Conservation (phyloP, 2,888 invertebrate species). For the Drosophila leonis region DNA sequence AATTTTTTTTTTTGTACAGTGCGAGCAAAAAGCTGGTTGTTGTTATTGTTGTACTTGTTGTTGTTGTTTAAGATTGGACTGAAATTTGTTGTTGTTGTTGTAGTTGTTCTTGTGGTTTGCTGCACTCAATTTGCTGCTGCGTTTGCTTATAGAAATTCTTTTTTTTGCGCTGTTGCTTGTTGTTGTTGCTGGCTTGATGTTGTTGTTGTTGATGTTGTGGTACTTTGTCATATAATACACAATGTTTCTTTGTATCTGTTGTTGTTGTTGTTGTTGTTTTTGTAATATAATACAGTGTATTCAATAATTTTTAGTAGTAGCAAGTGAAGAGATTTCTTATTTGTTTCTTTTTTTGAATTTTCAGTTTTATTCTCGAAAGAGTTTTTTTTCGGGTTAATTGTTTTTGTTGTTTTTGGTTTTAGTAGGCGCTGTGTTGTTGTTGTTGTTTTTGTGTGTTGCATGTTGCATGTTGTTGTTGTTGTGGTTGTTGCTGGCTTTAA, state of each 20-base stretch:
- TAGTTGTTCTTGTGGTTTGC: conserved; percentile 40
- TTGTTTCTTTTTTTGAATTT: conserved; percentile 5
- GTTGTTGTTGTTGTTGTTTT: conserved; percentile 45
- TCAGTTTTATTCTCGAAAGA: conserved; percentile 24
- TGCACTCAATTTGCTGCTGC: conserved; percentile 48
- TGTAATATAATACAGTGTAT: conserved; percentile 66
- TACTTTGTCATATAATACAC: conserved; percentile 69
- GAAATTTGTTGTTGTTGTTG: conserved; percentile 32
- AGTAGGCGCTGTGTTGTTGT: conserved; percentile 46
- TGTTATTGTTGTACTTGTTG: conserved; percentile 37
- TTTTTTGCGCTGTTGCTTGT: conserved; percentile 38
- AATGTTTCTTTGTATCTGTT: conserved; percentile 60
- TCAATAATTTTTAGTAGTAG: conserved; percentile 67
- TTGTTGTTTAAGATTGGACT: conserved; percentile 43
- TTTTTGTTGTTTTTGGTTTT: conserved; percentile 26
- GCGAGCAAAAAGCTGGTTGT: conserved; percentile 53
- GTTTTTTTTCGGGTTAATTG: conserved; percentile 49
- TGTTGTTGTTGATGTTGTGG: conserved; percentile 57
- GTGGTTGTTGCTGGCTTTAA: conserved; percentile 34
- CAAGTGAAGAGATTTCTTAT: conserved; percentile 38
- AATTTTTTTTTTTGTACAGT: conserved; percentile 35
- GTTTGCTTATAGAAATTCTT: conserved; percentile 36
- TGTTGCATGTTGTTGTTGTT: conserved; percentile 28
- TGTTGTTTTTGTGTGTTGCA: conserved; percentile 28
- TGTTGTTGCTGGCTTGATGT: conserved; percentile 54